A percentile compares a stretch with the other conserved stretches of the same genome.
Conservation (phyloP, 2,888 invertebrate genomes). For the Panzeria rudis region DNA sequence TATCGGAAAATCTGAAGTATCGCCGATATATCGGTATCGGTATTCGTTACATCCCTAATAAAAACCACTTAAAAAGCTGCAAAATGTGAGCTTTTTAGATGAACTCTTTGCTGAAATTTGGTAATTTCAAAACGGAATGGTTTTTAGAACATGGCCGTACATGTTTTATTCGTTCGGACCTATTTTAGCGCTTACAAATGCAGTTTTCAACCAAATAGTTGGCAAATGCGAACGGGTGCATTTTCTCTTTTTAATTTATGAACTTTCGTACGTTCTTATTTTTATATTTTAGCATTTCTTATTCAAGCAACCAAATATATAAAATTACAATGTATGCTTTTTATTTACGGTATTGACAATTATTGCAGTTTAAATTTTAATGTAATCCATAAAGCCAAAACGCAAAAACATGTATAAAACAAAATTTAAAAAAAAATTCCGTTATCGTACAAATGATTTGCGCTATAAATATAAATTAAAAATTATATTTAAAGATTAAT, state of each 20-base stretch:
- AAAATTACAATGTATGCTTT: slow-evolving; percentile 18
- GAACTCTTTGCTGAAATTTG: too few relatives aligned
- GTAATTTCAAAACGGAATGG: too few relatives aligned
- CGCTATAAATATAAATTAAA: slow-evolving; percentile 44
- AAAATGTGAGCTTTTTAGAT: too few relatives aligned
- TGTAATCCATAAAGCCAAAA: slow-evolving; percentile 37
- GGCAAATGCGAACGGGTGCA: too few relatives aligned
- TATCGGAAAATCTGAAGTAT: too few relatives aligned
- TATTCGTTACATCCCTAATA: too few relatives aligned
- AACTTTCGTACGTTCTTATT: slow-evolving; percentile 26
- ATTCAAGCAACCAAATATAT: background rate
- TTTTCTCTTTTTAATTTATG: slow-evolving; percentile 25
- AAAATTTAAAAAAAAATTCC: slow-evolving; percentile 47
- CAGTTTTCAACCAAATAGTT: too few relatives aligned
- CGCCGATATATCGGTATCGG: too few relatives aligned
- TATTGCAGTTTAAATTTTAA: slow-evolving; percentile 15
- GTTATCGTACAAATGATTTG: slow-evolving; percentile 39
- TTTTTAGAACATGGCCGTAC: too few relatives aligned
- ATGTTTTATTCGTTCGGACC: too few relatives aligned
- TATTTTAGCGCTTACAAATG: too few relatives aligned
- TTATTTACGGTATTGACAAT: slow-evolving; percentile 11
- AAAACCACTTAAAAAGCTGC: too few relatives aligned
- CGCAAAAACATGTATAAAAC: slow-evolving; percentile 35
- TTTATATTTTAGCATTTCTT: slow-evolving; percentile 3
- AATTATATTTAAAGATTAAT: slow-evolving; percentile 33